phyloP scores from a whole-genome alignment of 2,113 vertebrate genomes.

The Oryzias woworae region DNA sequence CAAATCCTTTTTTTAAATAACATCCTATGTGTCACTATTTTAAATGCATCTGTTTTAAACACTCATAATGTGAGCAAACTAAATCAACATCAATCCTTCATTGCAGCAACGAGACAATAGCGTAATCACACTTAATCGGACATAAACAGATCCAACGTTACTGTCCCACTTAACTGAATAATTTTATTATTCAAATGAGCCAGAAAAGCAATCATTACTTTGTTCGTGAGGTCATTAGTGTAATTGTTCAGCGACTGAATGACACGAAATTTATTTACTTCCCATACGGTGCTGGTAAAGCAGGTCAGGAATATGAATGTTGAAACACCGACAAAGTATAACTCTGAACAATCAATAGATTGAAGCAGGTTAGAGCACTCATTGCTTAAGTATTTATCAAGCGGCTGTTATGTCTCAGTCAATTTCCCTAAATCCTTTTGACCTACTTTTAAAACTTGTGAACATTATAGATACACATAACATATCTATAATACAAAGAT shows the following conservation, averaged over 20 bases:
- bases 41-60: conserved; percentile 38
- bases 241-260: conserved; percentile 44
- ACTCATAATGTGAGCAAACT: conserved; percentile 32
- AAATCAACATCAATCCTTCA: conserved; percentile 49
- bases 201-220: conserved; percentile 56
- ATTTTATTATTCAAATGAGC: conserved; percentile 62
- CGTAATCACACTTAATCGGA: conserved; percentile 42
- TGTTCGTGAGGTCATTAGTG: conserved; percentile 35
- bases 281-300: conserved; percentile 43
- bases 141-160: conserved; percentile 45
- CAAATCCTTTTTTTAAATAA: too few relatives aligned
- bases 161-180: conserved; percentile 51
- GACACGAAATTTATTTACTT: conserved; percentile 51
- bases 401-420: too few relatives aligned
- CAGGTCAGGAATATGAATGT: conserved; percentile 16
- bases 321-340: conserved; percentile 6
- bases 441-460: too few relatives aligned
- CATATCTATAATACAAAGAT: too few relatives aligned
- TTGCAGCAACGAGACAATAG: conserved; percentile 47
- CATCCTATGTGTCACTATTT: conserved; percentile 12
- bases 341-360: background rate
- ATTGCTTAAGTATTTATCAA: conserved; percentile 17
- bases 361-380: conserved; percentile 27
- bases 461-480: too few relatives aligned
- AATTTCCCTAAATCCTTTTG: too few relatives aligned